phyloP scores from a whole-genome alignment of 2,113 vertebrate species.

The Agapornis roseicollis region DNA sequence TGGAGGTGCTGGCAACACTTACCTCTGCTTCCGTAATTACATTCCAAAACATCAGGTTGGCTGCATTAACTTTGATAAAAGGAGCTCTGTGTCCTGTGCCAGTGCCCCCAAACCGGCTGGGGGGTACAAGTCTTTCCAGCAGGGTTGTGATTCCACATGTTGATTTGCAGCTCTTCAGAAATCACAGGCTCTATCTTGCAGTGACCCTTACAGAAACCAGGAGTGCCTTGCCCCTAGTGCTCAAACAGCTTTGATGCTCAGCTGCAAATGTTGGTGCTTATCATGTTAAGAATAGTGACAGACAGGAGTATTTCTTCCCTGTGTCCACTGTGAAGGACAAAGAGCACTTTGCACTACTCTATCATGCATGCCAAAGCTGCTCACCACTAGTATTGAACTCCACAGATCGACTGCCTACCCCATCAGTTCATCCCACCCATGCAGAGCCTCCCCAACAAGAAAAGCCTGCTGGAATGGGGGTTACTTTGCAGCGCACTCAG shows the following conservation, averaged over 20 bases:
- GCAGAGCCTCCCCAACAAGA: not conserved
- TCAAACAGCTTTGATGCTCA: not conserved
- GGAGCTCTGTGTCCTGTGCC: not conserved
- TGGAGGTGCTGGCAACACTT: not conserved
- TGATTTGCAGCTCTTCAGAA: not conserved
- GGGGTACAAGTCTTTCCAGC: not conserved
- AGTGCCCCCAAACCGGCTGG: not conserved
- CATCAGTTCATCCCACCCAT: not conserved
- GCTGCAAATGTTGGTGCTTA: not conserved
- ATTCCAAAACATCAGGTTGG: not conserved
- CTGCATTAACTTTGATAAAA: not conserved
- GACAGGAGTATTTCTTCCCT: not conserved
- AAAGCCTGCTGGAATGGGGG: not conserved
- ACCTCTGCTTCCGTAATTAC: rapidly evolving
- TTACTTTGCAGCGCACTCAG: rapidly evolving
- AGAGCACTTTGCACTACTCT: not conserved
- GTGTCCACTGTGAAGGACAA: not conserved
- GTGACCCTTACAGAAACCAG: not conserved
- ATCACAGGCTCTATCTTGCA: not conserved
- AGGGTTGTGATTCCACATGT: rapidly evolving
- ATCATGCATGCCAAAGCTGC: rapidly evolving
- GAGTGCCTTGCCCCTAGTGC: not conserved
- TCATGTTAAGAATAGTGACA: rapidly evolving
- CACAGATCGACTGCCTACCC: rapidly evolving
- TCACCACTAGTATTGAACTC: not conserved